Evolutionary conservation across 2,888 invertebrate species (phyloP).

Genomic region (Candidula unifasciata): DNA sequence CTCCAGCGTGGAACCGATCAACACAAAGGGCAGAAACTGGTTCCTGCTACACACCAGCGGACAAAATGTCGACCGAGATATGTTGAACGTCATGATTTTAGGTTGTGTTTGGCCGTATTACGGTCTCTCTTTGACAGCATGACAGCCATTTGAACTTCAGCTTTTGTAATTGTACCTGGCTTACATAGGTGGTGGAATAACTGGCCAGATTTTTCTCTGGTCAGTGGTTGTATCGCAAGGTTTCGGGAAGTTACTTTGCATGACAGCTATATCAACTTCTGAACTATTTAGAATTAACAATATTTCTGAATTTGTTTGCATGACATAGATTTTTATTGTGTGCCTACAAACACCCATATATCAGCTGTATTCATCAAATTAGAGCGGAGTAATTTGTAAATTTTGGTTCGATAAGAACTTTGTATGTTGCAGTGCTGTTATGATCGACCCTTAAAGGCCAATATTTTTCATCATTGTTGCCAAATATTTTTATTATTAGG

Average conservation of each 20-base stretch:
- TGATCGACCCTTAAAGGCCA: no score
- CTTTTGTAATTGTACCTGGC: background rate
- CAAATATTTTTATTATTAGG: no score
- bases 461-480: no score
- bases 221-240: no score
- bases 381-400: no score
- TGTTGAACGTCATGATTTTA: conserved; percentile 67
- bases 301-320: background rate
- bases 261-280: background rate
- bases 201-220: background rate
- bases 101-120: conserved; percentile 58
- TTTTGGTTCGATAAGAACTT: no score
- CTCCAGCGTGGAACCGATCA: conserved; percentile 57
- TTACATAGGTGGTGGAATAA: conserved; percentile 6
- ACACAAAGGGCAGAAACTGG: conserved; percentile 52
- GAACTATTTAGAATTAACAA: background rate
- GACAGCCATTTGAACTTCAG: background rate
- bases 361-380: background rate
- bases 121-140: background rate
- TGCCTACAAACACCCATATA: background rate
- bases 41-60: conserved; percentile 67
- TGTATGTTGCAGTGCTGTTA: no score
- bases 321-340: background rate
- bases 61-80: conserved; percentile 61
- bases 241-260: background rate